A percentile compares a stretch with the other conserved stretches of the same genome.
Evolutionary conservation across 2,888 invertebrate species (phyloP).

Genomic region (Yponomeuta cagnagella): DNA sequence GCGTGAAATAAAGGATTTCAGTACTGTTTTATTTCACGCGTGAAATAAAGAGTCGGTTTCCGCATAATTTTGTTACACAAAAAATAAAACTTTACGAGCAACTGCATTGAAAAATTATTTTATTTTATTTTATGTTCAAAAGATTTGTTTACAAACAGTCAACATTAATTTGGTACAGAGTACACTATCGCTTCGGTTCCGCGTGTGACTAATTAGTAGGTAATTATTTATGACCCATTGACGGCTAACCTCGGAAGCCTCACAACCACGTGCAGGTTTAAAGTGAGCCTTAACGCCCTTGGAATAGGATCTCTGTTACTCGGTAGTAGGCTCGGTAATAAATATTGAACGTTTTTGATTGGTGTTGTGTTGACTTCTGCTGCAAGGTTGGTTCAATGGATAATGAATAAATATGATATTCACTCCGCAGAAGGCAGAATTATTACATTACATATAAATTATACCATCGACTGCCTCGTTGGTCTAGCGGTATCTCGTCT

Average conservation of each 20-base stretch:
- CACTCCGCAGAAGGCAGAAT: too few relatives aligned
- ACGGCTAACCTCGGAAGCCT: slow-evolving; percentile 4
- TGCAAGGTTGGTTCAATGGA: background rate
- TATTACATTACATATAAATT: too few relatives aligned
- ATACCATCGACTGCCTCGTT: too few relatives aligned
- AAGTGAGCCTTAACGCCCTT: background rate
- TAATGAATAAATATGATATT: background rate
- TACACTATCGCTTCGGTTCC: background rate
- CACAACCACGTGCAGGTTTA: background rate
- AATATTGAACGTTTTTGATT: background rate
- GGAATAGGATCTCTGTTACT: background rate
- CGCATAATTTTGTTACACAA: too few relatives aligned
- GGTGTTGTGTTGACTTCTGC: background rate
- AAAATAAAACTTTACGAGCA: too few relatives aligned
- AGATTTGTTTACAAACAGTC: too few relatives aligned
- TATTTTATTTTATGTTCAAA: too few relatives aligned
- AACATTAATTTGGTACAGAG: background rate
- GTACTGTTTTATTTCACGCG: too few relatives aligned
- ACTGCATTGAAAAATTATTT: too few relatives aligned
- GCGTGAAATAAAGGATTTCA: too few relatives aligned
- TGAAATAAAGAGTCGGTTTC: too few relatives aligned
- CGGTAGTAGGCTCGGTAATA: background rate
- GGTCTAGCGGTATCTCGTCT: too few relatives aligned
- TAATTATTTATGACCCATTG: slow-evolving; percentile 8
- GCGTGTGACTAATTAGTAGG: background rate